These are phyloP conservation scores for Romanogobio albipinnatus DNA, from an alignment of 2,113 vertebrate species.

Conservation along the genomic window DNA sequence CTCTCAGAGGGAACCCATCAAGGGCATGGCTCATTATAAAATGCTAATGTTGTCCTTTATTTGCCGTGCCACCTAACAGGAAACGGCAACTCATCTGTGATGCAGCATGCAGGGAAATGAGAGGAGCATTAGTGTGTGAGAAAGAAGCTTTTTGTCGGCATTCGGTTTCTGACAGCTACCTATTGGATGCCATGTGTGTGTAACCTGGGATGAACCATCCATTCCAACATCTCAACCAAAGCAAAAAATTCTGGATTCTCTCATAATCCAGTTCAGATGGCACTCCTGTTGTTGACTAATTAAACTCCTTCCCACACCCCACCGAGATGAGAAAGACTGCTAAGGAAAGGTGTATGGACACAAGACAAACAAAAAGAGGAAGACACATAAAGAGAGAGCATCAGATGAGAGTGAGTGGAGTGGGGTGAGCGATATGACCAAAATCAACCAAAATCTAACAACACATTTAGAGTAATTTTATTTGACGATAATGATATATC, in stretches of 20 bases:
- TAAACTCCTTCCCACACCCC: conserved; percentile 4
- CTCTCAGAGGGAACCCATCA: neutral
- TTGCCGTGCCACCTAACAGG: conserved; percentile 38
- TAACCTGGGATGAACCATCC: neutral
- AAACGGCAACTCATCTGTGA: conserved; percentile 19
- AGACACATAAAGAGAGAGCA: neutral
- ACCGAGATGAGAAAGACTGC: neutral
- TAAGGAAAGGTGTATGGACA: conserved; percentile 2
- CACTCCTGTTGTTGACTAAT: neutral
- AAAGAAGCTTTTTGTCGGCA: neutral
- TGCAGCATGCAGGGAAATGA: conserved; percentile 22
- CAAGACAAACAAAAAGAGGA: neutral
- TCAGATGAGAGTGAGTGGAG: neutral
- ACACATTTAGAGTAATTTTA: neutral
- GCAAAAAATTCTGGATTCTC: neutral
- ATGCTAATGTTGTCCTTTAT: conserved; percentile 45
- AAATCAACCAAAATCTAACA: neutral
- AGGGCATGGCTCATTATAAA: conserved; percentile 48
- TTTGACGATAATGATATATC: neutral
- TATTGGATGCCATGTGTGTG: neutral
- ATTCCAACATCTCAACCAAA: neutral
- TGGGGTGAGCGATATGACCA: neutral
- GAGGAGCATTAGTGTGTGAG: neutral
- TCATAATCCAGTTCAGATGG: neutral
- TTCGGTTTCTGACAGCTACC: neutral